phyloP scores from a whole-genome alignment of 2,113 vertebrate genomes.

The Gobius niger region DNA sequence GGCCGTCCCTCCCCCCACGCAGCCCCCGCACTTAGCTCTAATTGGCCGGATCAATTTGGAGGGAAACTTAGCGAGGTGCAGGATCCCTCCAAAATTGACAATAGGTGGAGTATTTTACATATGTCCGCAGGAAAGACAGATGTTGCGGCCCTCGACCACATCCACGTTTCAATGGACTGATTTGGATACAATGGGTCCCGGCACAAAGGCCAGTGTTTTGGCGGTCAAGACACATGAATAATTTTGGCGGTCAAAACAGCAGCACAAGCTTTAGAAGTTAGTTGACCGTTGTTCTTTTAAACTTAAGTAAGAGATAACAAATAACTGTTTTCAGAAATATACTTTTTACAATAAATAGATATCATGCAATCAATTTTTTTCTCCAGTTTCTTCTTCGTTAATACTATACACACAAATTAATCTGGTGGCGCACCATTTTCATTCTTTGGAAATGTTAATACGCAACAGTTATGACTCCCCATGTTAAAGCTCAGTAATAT shows the following conservation, averaged over 20 bases:
- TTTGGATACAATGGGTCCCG: constrained; percentile 59
- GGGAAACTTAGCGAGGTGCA: constrained; percentile 66
- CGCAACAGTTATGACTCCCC: background rate
- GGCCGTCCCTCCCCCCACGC: constrained; percentile 19
- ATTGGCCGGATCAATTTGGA: constrained; percentile 72
- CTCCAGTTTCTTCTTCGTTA: too few relatives aligned
- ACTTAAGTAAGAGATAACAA: too few relatives aligned
- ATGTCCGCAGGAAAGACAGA: constrained; percentile 69
- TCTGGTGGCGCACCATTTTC: too few relatives aligned
- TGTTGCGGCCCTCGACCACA: constrained; percentile 62
- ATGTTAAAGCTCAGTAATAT: background rate
- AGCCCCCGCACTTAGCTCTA: constrained; percentile 51
- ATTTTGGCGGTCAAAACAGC: constrained; percentile 33
- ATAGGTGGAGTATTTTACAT: constrained; percentile 73
- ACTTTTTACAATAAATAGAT: too few relatives aligned
- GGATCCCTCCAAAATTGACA: constrained; percentile 75
- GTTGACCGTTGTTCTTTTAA: background rate
- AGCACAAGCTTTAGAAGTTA: background rate
- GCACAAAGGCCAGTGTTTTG: constrained; percentile 64
- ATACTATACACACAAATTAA: too few relatives aligned
- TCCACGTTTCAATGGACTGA: constrained; percentile 65
- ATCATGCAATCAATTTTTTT: too few relatives aligned
- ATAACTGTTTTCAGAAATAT: too few relatives aligned
- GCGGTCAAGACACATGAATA: constrained; percentile 54
- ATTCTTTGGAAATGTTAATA: background rate